Evolutionary conservation across 2,113 vertebrate species (phyloP).

Genomic region (Columba livia): DNA sequence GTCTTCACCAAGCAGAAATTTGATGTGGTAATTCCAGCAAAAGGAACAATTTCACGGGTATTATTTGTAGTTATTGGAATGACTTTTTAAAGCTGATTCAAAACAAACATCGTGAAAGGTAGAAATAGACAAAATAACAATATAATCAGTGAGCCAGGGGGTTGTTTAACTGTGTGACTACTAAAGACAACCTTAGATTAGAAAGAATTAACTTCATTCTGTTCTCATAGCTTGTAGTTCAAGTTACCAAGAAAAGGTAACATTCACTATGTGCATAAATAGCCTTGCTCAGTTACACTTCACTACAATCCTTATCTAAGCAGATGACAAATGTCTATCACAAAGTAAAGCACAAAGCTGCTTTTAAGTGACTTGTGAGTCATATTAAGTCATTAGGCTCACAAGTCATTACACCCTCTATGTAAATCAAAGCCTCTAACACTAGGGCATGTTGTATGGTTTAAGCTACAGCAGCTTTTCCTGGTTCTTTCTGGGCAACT

Average conservation of each 20-base stretch:
- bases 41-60: background rate
- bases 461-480: background rate
- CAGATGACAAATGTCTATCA: background rate
- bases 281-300: background rate
- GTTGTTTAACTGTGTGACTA: background rate
- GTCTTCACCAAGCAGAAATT: background rate
- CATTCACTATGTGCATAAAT: background rate
- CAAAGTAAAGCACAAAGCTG: background rate
- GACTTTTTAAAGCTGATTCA: background rate
- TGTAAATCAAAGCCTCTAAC: background rate
- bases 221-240: rapidly evolving
- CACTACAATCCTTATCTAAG: rapidly evolving
- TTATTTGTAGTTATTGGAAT: background rate
- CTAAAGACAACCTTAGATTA: background rate
- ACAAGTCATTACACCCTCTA: background rate
- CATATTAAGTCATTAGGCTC: background rate
- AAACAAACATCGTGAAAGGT: background rate
- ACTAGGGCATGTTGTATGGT: background rate
- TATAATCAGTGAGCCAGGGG: background rate
- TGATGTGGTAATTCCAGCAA: background rate
- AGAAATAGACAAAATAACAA: background rate
- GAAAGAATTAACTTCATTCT: background rate
- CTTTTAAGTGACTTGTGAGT: background rate
- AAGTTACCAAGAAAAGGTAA: background rate
- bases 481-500: background rate